Evolutionary conservation across 2,113 vertebrate species (phyloP).

Genomic region (Pseudorhombus dupliciocellatus): DNA sequence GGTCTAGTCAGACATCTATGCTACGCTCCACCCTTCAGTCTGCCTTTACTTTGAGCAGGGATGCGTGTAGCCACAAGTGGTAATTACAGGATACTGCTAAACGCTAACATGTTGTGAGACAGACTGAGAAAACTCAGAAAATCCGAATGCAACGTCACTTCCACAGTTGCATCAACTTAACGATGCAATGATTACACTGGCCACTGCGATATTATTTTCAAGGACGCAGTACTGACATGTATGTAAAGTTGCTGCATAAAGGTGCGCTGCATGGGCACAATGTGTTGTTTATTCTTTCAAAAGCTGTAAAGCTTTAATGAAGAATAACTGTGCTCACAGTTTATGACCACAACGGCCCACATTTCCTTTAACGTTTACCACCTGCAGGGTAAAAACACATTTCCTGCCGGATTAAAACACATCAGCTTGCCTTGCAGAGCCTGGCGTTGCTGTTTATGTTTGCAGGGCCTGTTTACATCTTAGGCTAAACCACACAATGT

Average conservation of each 20-base stretch:
- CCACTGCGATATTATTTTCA: too few relatives aligned
- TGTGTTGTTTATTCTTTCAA: neutral
- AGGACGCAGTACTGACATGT: neutral
- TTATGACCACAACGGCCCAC: conserved; percentile 3
- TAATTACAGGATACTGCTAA: neutral
- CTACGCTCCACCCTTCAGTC: neutral
- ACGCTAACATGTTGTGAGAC: neutral
- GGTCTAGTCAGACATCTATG: neutral
- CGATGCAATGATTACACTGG: neutral
- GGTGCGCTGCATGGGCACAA: neutral
- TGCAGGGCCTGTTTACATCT: conserved; percentile 27
- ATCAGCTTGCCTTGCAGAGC: conserved; percentile 7
- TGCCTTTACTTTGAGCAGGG: conserved; percentile 1
- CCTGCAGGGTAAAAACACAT: conserved; percentile 14
- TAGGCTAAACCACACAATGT: conserved; percentile 16
- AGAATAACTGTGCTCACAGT: neutral
- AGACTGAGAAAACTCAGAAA: neutral
- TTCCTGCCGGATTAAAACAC: conserved; percentile 5
- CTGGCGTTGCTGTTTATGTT: conserved; percentile 26
- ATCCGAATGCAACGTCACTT: neutral
- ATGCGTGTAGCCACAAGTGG: neutral
- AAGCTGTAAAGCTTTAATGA: neutral
- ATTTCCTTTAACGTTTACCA: conserved; percentile 16
- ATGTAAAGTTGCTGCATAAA: neutral
- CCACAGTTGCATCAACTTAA: neutral